Base-by-base conservation (phyloP, 2,888 invertebrate species). In the Cosmia pyralina region DNA sequence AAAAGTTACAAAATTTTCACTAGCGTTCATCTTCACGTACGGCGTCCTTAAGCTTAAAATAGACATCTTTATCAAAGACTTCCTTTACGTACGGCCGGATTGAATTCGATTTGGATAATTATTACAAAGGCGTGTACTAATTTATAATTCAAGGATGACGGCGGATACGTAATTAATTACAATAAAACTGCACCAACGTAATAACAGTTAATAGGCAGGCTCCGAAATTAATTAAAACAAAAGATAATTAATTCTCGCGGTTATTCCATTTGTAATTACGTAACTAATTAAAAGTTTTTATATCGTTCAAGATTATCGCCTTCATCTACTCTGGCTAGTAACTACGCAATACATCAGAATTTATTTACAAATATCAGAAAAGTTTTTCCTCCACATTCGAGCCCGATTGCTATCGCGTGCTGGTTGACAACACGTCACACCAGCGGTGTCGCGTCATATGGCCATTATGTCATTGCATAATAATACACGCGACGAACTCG, bases 41-140 rank as follows among this genome's bases (percentile, higher is more conserved):
- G 41, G 77, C 69, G 77, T 58, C 50, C 15, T 80, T 83, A 75
- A 70, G 84, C 90, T 92, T 91, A 92, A 94, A 94, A 94, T 94
- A 93, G 91, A 93, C 89, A 88, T 88, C 92, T 93, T 92, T 94
- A 94, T 93, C 93, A 92, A 90, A 92, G 89, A 91, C 90, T 93
- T 92, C 88, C 89, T 90, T 88, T 84, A 88, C 89, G 88, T 89
- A 88, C 84, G 90, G 86, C 80, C 86, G 84, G 90, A 90, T 91
- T 89, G 87, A 88, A 91, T 90, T 91, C 88, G 89, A 90, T 92
- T 90, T 90, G 87, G 89, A 88, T 88, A 91, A 91, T 90, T 90
- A 89, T 88, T 87, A 84, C 79, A 77, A 88, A 86, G 73, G 80
- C 85, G 86, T 87, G 83, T 88, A 88, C 83, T 88, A 88, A 89